These are phyloP conservation scores for Drosophila sturtevanti DNA, from an alignment of 1,140 invertebrate species.

Conservation along the genomic window DNA sequence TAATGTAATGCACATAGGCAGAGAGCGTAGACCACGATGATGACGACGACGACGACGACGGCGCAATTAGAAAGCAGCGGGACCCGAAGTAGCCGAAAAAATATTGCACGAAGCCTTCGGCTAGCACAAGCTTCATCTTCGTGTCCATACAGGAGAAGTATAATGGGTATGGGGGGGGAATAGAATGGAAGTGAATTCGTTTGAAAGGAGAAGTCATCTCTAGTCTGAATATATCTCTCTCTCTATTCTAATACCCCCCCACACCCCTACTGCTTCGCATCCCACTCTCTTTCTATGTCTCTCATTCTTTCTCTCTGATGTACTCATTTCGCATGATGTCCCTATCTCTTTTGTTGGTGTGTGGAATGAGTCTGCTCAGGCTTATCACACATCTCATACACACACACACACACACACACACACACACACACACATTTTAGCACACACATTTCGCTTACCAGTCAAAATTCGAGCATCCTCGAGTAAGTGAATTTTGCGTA, in stretches of 20 bases:
- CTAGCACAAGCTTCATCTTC: background rate
- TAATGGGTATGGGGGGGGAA: background rate
- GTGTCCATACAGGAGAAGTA: background rate
- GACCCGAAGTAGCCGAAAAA: slow-evolving; percentile 68
- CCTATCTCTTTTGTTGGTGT: slow-evolving; percentile 25
- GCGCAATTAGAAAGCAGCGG: slow-evolving; percentile 75
- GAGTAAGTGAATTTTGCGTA: slow-evolving; percentile 44
- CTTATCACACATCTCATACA: slow-evolving; percentile 16
- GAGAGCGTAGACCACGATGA: slow-evolving; percentile 28
- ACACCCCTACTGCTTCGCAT: too few species aligned
- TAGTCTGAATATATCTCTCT: background rate
- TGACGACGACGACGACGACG: slow-evolving; percentile 13
- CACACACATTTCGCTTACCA: slow-evolving; percentile 62
- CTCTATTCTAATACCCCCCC: background rate
- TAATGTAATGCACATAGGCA: slow-evolving; percentile 72
- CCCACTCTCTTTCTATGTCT: slow-evolving; percentile 8
- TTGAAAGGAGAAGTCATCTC: slow-evolving; percentile 28
- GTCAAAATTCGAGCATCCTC: slow-evolving; percentile 70
- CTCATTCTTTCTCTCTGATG: background rate
- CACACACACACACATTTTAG: slow-evolving; percentile 2
- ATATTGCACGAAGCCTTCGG: slow-evolving; percentile 60
- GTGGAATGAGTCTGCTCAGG: slow-evolving; percentile 11
- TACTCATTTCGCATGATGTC: background rate
- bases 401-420: slow-evolving; percentile 4
- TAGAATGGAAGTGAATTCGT: slow-evolving; percentile 1